Conservation (phyloP, 2,113 vertebrate genomes). For the Meles meles region DNA sequence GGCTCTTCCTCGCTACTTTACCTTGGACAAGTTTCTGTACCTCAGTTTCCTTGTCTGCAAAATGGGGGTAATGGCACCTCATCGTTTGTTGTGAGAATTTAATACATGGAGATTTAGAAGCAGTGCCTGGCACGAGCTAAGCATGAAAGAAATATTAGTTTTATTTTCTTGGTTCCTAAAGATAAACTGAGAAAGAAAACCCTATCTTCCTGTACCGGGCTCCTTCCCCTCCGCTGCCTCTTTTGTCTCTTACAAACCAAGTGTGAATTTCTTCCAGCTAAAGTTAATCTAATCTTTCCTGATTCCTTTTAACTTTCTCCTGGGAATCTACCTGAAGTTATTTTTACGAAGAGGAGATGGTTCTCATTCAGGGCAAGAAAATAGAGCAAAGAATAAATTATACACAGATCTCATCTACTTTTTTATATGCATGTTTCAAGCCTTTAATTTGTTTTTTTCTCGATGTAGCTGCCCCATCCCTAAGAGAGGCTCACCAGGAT, state of each 20-base stretch:
- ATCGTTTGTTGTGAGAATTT: not conserved
- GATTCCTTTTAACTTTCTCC: conserved; percentile 38
- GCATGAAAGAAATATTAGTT: not conserved
- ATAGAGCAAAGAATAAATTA: not conserved
- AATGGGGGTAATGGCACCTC: not conserved
- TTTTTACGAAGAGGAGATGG: conserved; percentile 51
- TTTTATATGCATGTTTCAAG: not conserved
- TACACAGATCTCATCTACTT: not conserved
- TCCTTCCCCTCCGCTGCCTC: not conserved
- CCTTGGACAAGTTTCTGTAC: not conserved
- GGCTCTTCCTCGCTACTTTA: not conserved
- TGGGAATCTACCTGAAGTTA: conserved; percentile 26
- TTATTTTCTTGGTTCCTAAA: not conserved
- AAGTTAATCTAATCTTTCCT: conserved; percentile 38
- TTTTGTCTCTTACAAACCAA: conserved; percentile 22
- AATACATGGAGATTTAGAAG: not conserved
- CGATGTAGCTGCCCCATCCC: not conserved
- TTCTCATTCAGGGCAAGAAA: conserved; percentile 47
- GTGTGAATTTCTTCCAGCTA: conserved; percentile 30
- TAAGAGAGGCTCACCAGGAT: not conserved
- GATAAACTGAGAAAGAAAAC: not conserved
- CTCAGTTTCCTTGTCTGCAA: not conserved
- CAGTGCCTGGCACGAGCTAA: not conserved
- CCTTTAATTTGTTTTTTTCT: conserved; percentile 40
- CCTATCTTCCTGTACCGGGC: not conserved